Base-by-base conservation (phyloP, 1,140 invertebrate genomes). In the Prorops nasuta region DNA sequence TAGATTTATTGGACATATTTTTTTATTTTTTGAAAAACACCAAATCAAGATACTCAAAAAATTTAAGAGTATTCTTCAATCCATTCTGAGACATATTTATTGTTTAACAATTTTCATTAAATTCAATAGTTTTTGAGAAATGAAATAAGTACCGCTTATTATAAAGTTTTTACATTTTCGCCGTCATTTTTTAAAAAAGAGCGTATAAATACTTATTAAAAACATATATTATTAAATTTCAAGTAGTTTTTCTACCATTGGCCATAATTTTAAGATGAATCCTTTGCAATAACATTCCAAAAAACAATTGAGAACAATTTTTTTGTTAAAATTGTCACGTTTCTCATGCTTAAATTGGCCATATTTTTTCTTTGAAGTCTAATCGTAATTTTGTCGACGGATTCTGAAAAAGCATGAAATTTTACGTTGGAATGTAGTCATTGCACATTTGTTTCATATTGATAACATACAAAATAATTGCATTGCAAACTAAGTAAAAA, bases 21-120 rank as follows among this genome's bases (percentile, higher is more conserved):
- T n/a, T n/a, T n/a, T n/a, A 37, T 8, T 37, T 37, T 37, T 37
- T 37, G 24, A 28, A 28, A 28, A 28, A 28, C 12, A 6, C 24
- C 6, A 28, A 28, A 28, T 19, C 19, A n/a, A 18, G n/a, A 6
- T 43, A 24, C 17, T 31, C 3, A 15, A 43, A 43, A 43, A 43
- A 43, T 28, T 43, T 43, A 21, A 43, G 41, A 21, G 19, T 2
- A 43, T 43, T 43, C 41, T 43, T 43, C 21, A 21, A 43, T 16
- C 17, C 6, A 24, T 43, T 43, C 41, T 3, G 12, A 43, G 41
- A 43, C 21, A 43, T 43, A 24, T 43, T 28, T 22, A n/a, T 43
- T 43, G 19, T 10, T 19, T 6, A 15, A 6, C 15, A 41, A 19
- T 41, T 41, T 20, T 17, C 19, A 12, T 18, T 41, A 17, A 41